Percentiles rank a stretch among this genome's conserved stretches.
Evolutionary conservation across 2,888 invertebrate genomes (phyloP).

Genomic region (Dascillus cervinus): DNA sequence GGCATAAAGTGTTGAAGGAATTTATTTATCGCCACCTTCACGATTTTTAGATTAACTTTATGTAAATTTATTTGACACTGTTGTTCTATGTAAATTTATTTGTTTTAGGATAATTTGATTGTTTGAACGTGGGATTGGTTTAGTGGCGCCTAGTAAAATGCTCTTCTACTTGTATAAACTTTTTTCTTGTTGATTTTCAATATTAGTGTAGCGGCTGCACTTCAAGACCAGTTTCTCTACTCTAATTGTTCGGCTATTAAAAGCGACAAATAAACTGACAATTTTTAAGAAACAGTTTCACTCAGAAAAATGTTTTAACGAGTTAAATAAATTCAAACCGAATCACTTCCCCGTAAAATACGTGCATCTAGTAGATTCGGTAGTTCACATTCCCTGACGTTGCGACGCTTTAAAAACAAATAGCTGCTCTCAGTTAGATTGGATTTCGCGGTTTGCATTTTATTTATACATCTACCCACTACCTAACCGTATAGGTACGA

Average conservation of each 20-base stretch:
- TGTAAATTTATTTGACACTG: slow-evolving; percentile 10
- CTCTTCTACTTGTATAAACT: slow-evolving; percentile 6
- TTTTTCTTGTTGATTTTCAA: slow-evolving; percentile 17
- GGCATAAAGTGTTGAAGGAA: slow-evolving; percentile 14
- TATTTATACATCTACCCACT: slow-evolving; percentile 23
- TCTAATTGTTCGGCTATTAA: slow-evolving; percentile 6
- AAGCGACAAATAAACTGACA: slow-evolving; percentile 4
- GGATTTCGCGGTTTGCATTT: slow-evolving; percentile 34
- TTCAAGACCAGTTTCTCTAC: slow-evolving; percentile 12
- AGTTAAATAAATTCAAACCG: slow-evolving; percentile 21
- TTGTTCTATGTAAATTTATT: slow-evolving; percentile 6
- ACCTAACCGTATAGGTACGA: slow-evolving; percentile 12
- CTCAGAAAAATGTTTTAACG: too few relatives aligned
- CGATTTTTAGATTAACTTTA: slow-evolving; percentile 12
- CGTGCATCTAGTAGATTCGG: slow-evolving; percentile 20
- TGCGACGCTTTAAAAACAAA: slow-evolving; percentile 33
- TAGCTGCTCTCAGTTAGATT: slow-evolving; percentile 37
- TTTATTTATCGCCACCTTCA: slow-evolving; percentile 12
- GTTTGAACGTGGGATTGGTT: slow-evolving; percentile 11
- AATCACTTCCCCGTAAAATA: slow-evolving; percentile 18
- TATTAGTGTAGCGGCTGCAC: slow-evolving; percentile 12
- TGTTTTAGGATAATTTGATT: slow-evolving; percentile 14
- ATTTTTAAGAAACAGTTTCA: too few relatives aligned
- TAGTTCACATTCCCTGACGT: slow-evolving; percentile 18
- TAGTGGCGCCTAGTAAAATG: slow-evolving; percentile 13